Conservation (phyloP, 2,113 vertebrate genomes). For the Odobenus rosmarus region DNA sequence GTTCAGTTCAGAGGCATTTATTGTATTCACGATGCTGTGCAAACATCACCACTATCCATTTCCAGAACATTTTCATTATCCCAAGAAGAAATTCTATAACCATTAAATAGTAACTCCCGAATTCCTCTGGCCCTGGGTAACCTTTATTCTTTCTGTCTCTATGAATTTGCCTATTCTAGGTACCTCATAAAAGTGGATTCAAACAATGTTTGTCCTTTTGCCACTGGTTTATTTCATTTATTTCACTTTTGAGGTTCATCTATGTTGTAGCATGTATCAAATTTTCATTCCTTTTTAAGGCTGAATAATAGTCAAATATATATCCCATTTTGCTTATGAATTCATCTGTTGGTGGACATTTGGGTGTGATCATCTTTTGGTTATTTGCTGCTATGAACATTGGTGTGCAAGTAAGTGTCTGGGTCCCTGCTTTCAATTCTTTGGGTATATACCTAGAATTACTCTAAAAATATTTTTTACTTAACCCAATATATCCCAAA, state of each 20-base stretch:
- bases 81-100: background rate
- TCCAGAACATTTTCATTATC: background rate
- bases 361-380: background rate
- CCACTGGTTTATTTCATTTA: background rate
- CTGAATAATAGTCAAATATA: background rate
- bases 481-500: background rate
- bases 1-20: background rate
- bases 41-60: background rate
- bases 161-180: background rate
- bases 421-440: background rate
- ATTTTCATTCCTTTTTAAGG: background rate
- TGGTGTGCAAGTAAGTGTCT: background rate
- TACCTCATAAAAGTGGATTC: background rate
- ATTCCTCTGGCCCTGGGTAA: background rate
- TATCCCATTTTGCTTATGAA: background rate
- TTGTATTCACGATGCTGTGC: background rate
- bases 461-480: constrained; percentile 7
- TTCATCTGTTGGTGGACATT: background rate
- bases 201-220: background rate
- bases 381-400: background rate
- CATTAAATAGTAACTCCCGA: background rate
- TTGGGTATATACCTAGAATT: background rate
- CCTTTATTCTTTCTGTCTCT: background rate
- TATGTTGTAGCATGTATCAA: background rate
- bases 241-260: background rate